Evolutionary conservation across 2,888 invertebrate species (phyloP).

Genomic region (Pristionchus maxplancki): DNA sequence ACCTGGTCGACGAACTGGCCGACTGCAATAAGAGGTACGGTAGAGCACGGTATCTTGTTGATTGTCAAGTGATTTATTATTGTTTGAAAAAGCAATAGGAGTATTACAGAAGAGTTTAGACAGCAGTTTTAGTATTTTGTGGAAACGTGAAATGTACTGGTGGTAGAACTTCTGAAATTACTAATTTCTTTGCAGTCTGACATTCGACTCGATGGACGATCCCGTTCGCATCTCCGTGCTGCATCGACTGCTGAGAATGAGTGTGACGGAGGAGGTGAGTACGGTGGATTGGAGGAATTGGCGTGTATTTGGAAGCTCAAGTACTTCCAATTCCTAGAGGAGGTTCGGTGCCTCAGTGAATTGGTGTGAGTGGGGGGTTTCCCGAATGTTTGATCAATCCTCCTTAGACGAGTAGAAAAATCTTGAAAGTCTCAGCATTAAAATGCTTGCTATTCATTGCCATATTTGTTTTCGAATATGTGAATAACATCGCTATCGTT

Average conservation of each 20-base stretch:
- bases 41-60: background rate
- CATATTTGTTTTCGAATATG: too few relatives aligned
- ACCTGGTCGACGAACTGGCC: slow-evolving; percentile 48
- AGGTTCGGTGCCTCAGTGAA: too few relatives aligned
- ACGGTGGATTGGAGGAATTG: background rate
- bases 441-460: too few relatives aligned
- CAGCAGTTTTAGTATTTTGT: background rate
- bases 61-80: background rate
- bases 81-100: too few relatives aligned
- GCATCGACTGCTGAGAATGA: slow-evolving; percentile 35
- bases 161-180: background rate
- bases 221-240: background rate
- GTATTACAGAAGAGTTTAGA: background rate
- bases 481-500: too few relatives aligned
- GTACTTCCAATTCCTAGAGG: too few relatives aligned
- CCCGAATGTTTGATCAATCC: too few relatives aligned
- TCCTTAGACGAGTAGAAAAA: too few relatives aligned
- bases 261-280: slow-evolving; percentile 44
- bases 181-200: background rate
- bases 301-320: too few relatives aligned
- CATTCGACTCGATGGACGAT: slow-evolving; percentile 35
- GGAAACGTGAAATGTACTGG: background rate
- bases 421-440: too few relatives aligned
- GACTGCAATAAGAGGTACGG: slow-evolving; percentile 40
- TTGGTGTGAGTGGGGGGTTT: too few relatives aligned